Base-by-base conservation (phyloP, 2,113 vertebrate genomes). In the Hemicordylus capensis region DNA sequence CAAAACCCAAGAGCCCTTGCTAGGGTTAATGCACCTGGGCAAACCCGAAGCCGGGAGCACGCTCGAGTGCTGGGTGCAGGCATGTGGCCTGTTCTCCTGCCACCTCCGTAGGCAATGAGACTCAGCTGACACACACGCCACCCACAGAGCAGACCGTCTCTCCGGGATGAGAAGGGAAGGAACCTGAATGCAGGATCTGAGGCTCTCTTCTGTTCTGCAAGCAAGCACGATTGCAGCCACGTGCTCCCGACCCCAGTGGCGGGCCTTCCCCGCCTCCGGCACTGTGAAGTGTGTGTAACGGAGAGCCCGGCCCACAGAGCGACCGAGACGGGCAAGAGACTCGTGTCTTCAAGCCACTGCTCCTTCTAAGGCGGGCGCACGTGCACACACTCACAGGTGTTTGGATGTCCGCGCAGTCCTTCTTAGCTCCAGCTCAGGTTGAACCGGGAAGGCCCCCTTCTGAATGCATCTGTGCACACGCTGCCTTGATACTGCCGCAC, bases 151-250 rank as follows among this genome's bases (percentile, higher is more conserved):
- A 3, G 56, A 28, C 39, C 22, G 4, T 76, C 24, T 10, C 22
- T 37, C 39, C 10, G 12, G 70, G 12, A 48, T 31, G 70, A 44
- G 28, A 46, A 14, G 42, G 2, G 28, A 37, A 42, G 34, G 12
- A 39, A 61, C 24, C 2, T 3, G 24, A 15, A 42, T 14, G 37
- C 9, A 37, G 51, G 48, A 37, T 54, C 31, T 8, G 90, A 89
- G 91, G 58, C 48, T 58, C 82, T 78, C 78, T 84, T 84, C 51
- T 83, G 10, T 48, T 63, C 51, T 15, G 51, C 51, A 56, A 82
- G 87, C 86, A 76, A 67, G 64, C 34, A 90, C 90, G 76, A 94
- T 90, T 84, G 28, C 75, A 87, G 72, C 85, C 87, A 87, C 58
- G n/a, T 15, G 69, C 67, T 90, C 81, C 86, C 89, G 31, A 87